Percentiles rank a stretch among this genome's conserved stretches.
phyloP scores from a whole-genome alignment of 2,888 invertebrate genomes.

The Heliconius hortense region DNA sequence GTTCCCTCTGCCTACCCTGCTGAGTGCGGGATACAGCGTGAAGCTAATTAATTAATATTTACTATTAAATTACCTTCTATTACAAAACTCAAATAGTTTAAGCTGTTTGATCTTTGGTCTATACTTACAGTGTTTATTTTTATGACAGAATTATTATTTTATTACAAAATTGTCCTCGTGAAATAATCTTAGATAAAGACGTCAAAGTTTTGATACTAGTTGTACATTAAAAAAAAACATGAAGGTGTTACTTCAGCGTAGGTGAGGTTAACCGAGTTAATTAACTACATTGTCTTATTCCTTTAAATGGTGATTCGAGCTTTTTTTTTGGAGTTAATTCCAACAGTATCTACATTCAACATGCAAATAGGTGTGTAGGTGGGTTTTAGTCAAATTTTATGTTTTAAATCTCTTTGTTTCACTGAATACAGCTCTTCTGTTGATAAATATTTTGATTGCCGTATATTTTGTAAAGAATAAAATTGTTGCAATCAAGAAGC shows the following conservation, averaged over 20 bases:
- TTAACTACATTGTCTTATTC: constrained; percentile 78
- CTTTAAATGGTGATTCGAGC: constrained; percentile 68
- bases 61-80: background rate
- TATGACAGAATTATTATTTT: constrained; percentile 36
- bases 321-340: constrained; percentile 69
- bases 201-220: constrained; percentile 43
- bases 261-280: constrained; percentile 68
- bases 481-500: background rate
- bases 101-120: constrained; percentile 30
- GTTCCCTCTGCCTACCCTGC: no score
- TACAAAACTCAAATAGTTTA: background rate
- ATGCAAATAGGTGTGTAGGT: constrained; percentile 69
- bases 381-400: constrained; percentile 49
- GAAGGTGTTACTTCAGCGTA: constrained; percentile 57
- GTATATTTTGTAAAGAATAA: background rate
- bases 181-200: constrained; percentile 41
- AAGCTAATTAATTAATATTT: constrained; percentile 6
- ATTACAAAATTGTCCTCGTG: constrained; percentile 34
- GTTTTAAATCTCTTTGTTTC: constrained; percentile 19
- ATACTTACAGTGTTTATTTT: constrained; percentile 38
- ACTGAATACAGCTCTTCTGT: background rate
- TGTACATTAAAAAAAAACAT: constrained; percentile 38
- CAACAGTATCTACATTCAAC: constrained; percentile 58
- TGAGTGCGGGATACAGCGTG: no score
- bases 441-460: constrained; percentile 4